These are phyloP conservation scores for Globia sparganii DNA, from an alignment of 2,888 invertebrate genomes.

Conservation along the genomic window DNA sequence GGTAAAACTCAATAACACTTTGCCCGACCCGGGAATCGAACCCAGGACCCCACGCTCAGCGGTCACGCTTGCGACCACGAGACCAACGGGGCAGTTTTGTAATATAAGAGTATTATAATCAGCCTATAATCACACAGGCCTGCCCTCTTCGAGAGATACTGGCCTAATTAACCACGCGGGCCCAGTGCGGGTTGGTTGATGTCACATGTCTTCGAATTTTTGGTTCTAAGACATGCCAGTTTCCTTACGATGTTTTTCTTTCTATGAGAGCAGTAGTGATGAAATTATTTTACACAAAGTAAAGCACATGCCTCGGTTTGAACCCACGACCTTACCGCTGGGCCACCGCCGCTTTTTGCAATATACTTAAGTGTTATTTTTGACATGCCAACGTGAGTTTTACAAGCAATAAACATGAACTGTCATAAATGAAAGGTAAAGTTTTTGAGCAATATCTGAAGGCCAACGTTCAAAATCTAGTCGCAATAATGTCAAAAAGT, in stretches of 20 bases:
- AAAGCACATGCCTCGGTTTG: background rate
- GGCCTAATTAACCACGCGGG: background rate
- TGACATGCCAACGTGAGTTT: background rate
- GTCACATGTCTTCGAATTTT: background rate
- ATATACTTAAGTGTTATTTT: background rate
- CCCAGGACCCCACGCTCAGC: no score
- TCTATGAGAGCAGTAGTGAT: background rate
- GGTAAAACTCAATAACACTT: no score
- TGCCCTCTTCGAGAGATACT: no score
- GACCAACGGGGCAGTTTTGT: no score
- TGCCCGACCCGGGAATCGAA: no score
- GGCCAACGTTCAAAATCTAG: no score
- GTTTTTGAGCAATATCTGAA: background rate
- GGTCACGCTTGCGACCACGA: no score
- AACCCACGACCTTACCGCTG: background rate
- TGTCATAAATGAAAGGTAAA: background rate
- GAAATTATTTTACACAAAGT: background rate
- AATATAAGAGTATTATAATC: no score
- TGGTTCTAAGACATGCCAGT: no score
- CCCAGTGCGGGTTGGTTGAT: background rate
- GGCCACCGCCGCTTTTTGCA: background rate
- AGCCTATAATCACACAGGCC: background rate
- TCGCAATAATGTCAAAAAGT: no score
- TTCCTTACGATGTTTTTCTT: background rate
- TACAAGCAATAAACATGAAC: background rate